phyloP scores from a whole-genome alignment of 2,888 invertebrate genomes.

The Drosophila anomalipes region DNA sequence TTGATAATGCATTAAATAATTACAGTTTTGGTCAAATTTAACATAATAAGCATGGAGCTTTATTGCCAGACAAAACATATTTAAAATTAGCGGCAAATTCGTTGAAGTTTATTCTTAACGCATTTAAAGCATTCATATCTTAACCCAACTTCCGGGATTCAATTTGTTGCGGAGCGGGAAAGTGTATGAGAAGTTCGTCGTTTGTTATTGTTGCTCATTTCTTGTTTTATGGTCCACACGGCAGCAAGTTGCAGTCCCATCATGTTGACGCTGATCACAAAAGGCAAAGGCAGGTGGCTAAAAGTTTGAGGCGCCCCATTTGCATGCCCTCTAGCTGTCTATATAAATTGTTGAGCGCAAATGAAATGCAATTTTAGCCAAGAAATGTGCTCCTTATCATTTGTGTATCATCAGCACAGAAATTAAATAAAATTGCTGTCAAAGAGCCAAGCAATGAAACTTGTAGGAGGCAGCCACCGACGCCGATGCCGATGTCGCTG shows the following conservation, averaged over 20 bases:
- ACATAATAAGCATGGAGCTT: background rate
- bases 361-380: conserved; percentile 70
- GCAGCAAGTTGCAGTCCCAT: conserved; percentile 54
- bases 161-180: background rate
- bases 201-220: background rate
- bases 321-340: conserved; percentile 50
- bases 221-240: conserved; percentile 65
- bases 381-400: conserved; percentile 67
- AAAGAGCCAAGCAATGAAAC: conserved; percentile 60
- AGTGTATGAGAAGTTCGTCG: conserved; percentile 30
- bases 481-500: conserved; percentile 32
- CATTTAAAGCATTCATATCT: background rate
- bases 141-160: background rate
- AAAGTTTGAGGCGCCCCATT: conserved; percentile 44
- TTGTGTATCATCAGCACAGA: conserved; percentile 62
- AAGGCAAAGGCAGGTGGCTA: conserved; percentile 42
- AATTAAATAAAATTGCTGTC: conserved; percentile 75
- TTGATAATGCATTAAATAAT: background rate
- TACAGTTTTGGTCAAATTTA: background rate
- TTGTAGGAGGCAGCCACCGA: conserved; percentile 67
- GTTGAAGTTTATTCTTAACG: background rate
- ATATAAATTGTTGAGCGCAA: conserved; percentile 59
- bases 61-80: background rate
- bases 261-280: conserved; percentile 73
- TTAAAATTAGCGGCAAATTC: background rate